Percentiles rank a stretch among this genome's conserved stretches.
Evolutionary conservation across 2,113 vertebrate species (phyloP).

Genomic region (Nycticebus coucang): DNA sequence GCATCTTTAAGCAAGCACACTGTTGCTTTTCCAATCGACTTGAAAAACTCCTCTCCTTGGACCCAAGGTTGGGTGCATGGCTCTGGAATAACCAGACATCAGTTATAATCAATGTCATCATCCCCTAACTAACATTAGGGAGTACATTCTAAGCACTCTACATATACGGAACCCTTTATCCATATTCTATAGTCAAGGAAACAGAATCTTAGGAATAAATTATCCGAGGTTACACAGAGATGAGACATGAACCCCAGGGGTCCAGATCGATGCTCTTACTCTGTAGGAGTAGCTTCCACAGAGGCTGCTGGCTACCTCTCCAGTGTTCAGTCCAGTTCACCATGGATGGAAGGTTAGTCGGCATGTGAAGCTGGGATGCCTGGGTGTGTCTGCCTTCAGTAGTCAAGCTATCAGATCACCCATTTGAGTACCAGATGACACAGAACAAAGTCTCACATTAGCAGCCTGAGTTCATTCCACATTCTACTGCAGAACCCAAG

Average conservation of each 20-base stretch:
- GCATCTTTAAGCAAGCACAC: not conserved
- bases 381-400: not conserved
- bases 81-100: not conserved
- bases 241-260: not conserved
- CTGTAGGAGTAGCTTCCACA: not conserved
- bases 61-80: not conserved
- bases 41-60: not conserved
- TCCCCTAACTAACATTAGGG: not conserved
- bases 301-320: not conserved
- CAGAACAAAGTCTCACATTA: not conserved
- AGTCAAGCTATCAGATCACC: not conserved
- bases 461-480: not conserved
- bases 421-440: conserved; percentile 15
- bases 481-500: not conserved
- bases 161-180: not conserved
- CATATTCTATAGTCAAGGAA: conserved; percentile 37
- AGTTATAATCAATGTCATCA: not conserved
- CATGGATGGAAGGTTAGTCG: not conserved
- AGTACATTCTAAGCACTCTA: not conserved
- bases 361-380: not conserved
- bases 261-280: not conserved
- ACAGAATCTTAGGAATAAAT: not conserved
- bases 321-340: not conserved
- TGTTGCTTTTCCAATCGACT: not conserved
- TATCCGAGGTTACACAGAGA: not conserved